Evolutionary conservation across 2,113 vertebrate genomes (phyloP).

Genomic region (Saguinus midas): DNA sequence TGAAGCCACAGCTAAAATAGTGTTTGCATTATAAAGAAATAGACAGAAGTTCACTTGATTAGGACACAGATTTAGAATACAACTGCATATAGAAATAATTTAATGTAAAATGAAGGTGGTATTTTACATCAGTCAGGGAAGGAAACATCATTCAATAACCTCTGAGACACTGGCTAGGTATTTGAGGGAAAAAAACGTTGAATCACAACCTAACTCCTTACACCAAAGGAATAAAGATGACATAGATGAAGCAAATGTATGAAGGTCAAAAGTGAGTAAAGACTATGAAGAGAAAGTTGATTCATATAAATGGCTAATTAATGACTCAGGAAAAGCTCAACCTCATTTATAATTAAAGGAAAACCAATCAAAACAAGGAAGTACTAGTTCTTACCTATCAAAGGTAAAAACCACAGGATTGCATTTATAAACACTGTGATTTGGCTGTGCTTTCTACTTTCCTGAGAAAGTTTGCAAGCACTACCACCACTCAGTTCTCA

Average conservation of each 20-base stretch:
- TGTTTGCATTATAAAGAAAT: not conserved
- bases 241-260: not conserved
- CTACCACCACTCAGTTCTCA: not conserved
- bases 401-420: fast-evolving
- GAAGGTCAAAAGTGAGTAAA: not conserved
- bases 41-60: not conserved
- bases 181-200: not conserved
- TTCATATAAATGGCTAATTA: not conserved
- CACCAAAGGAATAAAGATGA: not conserved
- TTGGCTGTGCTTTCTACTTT: not conserved
- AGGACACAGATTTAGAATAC: not conserved
- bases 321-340: not conserved
- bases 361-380: not conserved
- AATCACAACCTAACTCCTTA: not conserved
- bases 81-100: not conserved
- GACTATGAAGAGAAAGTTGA: not conserved
- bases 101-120: not conserved
- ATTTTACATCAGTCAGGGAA: not conserved
- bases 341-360: not conserved
- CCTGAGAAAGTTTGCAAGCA: not conserved
- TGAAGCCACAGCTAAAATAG: not conserved
- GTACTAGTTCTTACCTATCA: not conserved
- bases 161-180: not conserved
- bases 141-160: not conserved
- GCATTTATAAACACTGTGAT: not conserved